These are phyloP conservation scores for Montipora capitata DNA, from an alignment of 92 coral and sea anemone genomes.

Conservation along the genomic window DNA sequence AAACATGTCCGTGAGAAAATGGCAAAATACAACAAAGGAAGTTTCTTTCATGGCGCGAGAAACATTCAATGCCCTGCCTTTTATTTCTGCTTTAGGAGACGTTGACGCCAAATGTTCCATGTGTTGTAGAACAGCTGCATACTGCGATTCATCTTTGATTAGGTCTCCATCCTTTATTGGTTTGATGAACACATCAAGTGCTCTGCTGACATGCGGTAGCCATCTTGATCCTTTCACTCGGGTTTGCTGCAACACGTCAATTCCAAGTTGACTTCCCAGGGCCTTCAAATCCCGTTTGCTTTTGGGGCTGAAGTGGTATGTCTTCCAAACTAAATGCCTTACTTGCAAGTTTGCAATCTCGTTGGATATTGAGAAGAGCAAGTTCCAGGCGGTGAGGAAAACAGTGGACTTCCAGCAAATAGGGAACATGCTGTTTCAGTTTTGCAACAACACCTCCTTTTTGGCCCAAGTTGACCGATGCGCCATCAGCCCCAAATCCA, in stretches of 20 bases:
- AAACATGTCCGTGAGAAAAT: constrained; percentile 54
- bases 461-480: constrained; percentile 56
- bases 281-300: constrained; percentile 40
- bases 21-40: constrained; percentile 47
- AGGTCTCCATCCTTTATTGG: constrained; percentile 44
- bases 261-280: constrained; percentile 28
- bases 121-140: constrained; percentile 54
- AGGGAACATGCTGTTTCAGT: constrained; percentile 35
- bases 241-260: constrained; percentile 33
- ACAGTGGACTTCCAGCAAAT: constrained; percentile 40
- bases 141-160: constrained; percentile 54
- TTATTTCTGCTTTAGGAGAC: constrained; percentile 40
- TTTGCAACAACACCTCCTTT: constrained; percentile 42
- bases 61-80: constrained; percentile 42
- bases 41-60: constrained; percentile 26
- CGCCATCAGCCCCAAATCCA: constrained; percentile 67
- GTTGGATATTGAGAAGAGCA: constrained; percentile 37
- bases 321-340: constrained; percentile 45
- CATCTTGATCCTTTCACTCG: constrained; percentile 20
- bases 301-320: constrained; percentile 48
- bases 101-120: constrained; percentile 47
- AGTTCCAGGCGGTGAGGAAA: constrained; percentile 58
- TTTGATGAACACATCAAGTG: constrained; percentile 10
- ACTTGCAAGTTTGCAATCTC: constrained; percentile 17
- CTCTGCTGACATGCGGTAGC: constrained; percentile 18